Base-by-base conservation (phyloP, 53 echinoderm and acorn worm genomes). In the Holothuria leucospilota region DNA sequence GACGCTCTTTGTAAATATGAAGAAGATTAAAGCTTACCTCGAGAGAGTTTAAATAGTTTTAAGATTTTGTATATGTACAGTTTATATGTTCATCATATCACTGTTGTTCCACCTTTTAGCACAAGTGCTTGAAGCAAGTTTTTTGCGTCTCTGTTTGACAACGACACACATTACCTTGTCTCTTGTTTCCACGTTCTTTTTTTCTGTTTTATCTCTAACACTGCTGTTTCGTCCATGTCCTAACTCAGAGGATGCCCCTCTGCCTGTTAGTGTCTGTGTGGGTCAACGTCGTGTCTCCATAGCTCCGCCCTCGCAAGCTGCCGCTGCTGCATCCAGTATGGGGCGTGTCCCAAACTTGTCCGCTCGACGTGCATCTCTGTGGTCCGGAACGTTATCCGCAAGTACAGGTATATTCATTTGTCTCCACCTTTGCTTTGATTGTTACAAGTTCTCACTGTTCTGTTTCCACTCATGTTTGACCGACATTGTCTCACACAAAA, bases 351-450 rank as follows among this genome's bases (percentile, higher is more conserved):
- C 95, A 82, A 97, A 95, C 88, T 84, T 95, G 89, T 97, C 97
- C 69, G 93, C 95, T 77, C 95, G 97, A 42, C 94, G 97, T 59
- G 95, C 97, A 86, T 97, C 97, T 62, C 97, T 97, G 71, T 97
- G 97, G 97, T 97, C 97, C 16, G 94, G 94, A 78, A 93, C 97
- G 24, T 83, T 90, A n/a, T 95, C 96, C 24, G 94, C 93, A 80
- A 96, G 87, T 77, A 90, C 90, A 92, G 90, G 91, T 91, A 92
- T 82, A 87, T 85, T 85, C 80, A 66, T 67, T 80, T 59, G 63
- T 90, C 67, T 73, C 87, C 86, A 34, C 28, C 68, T 67, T 67
- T 27, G 68, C 68, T 34, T 29, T 29, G 56, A 56, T 18, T 18
- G 56, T 56, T 16, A 56, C 15, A 16, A 16, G 56, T 56, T 56